Evolutionary conservation across 2,113 vertebrate genomes (phyloP).

Genomic region (Ceyx margarethae): DNA sequence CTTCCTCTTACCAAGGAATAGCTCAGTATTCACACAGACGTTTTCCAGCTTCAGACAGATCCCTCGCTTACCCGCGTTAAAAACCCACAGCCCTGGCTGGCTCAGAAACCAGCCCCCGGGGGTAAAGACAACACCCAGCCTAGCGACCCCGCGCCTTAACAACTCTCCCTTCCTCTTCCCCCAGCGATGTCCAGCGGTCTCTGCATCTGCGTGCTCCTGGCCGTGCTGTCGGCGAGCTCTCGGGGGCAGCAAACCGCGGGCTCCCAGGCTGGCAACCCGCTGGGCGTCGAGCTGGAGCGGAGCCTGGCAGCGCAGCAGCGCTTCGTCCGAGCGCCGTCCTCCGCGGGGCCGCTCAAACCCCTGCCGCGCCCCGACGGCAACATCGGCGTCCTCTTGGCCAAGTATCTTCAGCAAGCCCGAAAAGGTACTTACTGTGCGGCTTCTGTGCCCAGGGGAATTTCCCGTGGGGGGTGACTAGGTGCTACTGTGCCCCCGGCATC

Average conservation of each 20-base stretch:
- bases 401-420: slow-evolving; percentile 84
- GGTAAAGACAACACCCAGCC: too few relatives aligned
- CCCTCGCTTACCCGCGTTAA: too few relatives aligned
- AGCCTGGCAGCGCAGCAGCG: neutral
- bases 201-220: too few relatives aligned
- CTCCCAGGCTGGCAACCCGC: too few relatives aligned
- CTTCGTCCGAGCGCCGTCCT: slow-evolving; percentile 69
- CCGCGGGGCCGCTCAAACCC: slow-evolving; percentile 68
- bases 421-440: slow-evolving; percentile 78
- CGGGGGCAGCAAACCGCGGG: too few relatives aligned
- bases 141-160: too few relatives aligned
- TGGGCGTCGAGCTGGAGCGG: too few relatives aligned
- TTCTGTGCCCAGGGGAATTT: neutral
- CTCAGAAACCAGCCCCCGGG: neutral
- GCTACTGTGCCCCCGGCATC: neutral
- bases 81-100: neutral
- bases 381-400: slow-evolving; percentile 85
- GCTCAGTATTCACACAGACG: accelerated
- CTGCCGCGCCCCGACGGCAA: slow-evolving; percentile 72
- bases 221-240: too few relatives aligned
- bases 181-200: too few relatives aligned
- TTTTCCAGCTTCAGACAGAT: neutral
- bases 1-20: neutral
- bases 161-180: too few relatives aligned
- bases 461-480: neutral